Conservation (phyloP, 2,888 invertebrate species). For the Hyposoter dolosus region DNA sequence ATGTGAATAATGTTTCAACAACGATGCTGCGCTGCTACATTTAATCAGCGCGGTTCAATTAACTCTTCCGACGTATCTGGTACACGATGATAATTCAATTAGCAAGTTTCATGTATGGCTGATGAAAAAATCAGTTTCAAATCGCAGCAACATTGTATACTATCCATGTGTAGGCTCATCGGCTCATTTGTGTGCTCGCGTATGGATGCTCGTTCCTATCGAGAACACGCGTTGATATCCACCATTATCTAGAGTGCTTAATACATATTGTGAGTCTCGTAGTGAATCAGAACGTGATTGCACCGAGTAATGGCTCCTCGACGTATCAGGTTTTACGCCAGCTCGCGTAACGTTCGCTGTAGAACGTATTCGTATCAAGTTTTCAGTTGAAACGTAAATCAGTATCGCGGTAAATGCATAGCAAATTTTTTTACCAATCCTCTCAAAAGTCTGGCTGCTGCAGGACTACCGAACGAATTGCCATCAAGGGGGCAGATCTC, state of each 20-base stretch:
- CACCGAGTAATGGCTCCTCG: slow-evolving; percentile 11
- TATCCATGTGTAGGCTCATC: background rate
- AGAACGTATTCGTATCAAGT: slow-evolving; percentile 67
- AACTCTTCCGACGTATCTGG: slow-evolving; percentile 14
- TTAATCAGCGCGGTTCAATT: slow-evolving; percentile 49
- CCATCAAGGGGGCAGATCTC: background rate
- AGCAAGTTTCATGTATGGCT: slow-evolving; percentile 25
- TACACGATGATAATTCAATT: slow-evolving; percentile 53
- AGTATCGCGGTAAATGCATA: slow-evolving; percentile 52
- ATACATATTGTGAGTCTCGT: slow-evolving; percentile 56
- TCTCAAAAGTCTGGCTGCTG: background rate
- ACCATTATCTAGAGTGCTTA: slow-evolving; percentile 60
- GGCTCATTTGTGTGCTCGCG: background rate
- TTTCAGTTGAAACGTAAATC: slow-evolving; percentile 68
- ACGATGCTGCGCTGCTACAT: background rate
- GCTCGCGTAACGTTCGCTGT: background rate
- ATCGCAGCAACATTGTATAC: background rate
- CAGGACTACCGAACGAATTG: background rate
- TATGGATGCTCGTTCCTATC: slow-evolving; percentile 23
- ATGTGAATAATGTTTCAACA: background rate
- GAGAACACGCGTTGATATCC: slow-evolving; percentile 22
- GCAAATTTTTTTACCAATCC: slow-evolving; percentile 48
- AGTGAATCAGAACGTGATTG: slow-evolving; percentile 23
- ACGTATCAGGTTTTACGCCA: slow-evolving; percentile 7
- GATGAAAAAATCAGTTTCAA: slow-evolving; percentile 5